These are phyloP conservation scores for Leptosomus discolor DNA, from an alignment of 2,113 vertebrate genomes.

Conservation along the genomic window DNA sequence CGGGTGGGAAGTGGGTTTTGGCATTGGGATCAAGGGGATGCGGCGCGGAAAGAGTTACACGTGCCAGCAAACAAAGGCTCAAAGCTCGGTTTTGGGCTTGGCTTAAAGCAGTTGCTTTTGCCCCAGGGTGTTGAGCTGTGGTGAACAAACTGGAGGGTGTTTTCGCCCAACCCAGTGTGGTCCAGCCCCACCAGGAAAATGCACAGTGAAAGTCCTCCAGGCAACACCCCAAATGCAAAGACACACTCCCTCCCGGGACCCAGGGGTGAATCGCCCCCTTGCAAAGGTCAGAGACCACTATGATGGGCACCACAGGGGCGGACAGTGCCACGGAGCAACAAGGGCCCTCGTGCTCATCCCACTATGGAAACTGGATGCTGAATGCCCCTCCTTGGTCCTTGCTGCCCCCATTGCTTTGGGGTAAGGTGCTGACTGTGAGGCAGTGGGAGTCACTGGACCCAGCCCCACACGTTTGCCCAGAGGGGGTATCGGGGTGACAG, in stretches of 20 bases:
- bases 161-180: accelerated
- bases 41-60: accelerated
- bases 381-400: not conserved
- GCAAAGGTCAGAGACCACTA: not conserved
- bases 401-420: not conserved
- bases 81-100: not conserved
- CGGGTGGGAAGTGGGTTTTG: not conserved
- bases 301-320: not conserved
- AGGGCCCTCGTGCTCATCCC: not conserved
- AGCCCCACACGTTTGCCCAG: not conserved
- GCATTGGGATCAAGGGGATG: not conserved
- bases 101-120: not conserved
- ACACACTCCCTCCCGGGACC: accelerated
- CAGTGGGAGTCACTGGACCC: too few species aligned
- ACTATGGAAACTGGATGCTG: accelerated
- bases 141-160: not conserved
- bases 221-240: not conserved
- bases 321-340: not conserved
- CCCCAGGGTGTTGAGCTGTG: accelerated
- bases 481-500: not conserved
- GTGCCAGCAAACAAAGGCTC: not conserved
- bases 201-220: not conserved
- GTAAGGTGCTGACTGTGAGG: not conserved
- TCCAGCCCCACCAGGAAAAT: not conserved
- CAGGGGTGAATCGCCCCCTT: too few species aligned